Base-by-base conservation (phyloP, 2,113 vertebrate species). In the Taurulus bubalis region DNA sequence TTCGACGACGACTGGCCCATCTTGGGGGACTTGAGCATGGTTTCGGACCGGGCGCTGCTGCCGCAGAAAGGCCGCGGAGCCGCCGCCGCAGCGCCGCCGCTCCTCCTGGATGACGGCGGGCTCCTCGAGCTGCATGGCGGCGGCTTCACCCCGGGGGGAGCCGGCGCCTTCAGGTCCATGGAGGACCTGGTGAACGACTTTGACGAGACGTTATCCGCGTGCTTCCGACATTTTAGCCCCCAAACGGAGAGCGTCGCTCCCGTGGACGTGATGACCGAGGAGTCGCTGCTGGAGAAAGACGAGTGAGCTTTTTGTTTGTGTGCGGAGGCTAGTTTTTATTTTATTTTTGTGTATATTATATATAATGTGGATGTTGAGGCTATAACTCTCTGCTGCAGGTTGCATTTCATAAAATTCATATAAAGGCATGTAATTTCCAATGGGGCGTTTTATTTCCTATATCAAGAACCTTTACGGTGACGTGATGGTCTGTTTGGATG, bases 1-100 rank as follows among this genome's bases (percentile, higher is more conserved):
- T 91, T 94, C 10, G 95, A 95, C 60, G 96, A 96, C n/a, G 96
- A 96, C 56, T 95, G 96, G 96, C 95, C 96, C 45, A 92, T 95
- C 90, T 94, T 95, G 68, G 94, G 94, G 58, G 96, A 94, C 65
- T 92, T 96, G 76, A 95, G 90, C 89, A 71, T 92, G 28, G 85
- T 93, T 30, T 81, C 82, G 1, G 85, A 86, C 5, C 75, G 53
- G 14, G 87, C 84, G 66, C 90, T 74, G 71, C 90, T 75, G 71
- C 84, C 84, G 3, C 75, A 79, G 53, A 82, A 79, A 79, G 95
- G 95, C 64, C 80, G 86, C 5, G 87, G 80, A 69, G 69, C 78
- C 20, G 83, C 84, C n/a, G 82, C 82, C 2, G 71, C 66, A 14
- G 72, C 59, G 0, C 51, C 62, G 64, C 75, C 18, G 4, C 72